These are phyloP conservation scores for Rutilus rutilus DNA, from an alignment of 2,113 vertebrate species.

Conservation along the genomic window DNA sequence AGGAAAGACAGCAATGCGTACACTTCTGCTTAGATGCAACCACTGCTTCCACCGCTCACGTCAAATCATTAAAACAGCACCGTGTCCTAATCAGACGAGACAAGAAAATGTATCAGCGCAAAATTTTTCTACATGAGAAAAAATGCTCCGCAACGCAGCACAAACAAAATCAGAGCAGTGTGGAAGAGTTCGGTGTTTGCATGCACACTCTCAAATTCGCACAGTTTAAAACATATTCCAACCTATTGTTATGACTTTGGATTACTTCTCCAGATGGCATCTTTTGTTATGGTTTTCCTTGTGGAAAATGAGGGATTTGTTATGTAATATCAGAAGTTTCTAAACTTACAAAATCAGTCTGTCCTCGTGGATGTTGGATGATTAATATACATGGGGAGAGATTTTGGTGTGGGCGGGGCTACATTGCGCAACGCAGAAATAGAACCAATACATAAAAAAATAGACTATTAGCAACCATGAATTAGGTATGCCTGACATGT, in stretches of 20 bases:
- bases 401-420: neutral
- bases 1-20: conserved; percentile 47
- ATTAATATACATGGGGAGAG: neutral
- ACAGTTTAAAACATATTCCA: neutral
- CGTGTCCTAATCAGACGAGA: neutral
- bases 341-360: neutral
- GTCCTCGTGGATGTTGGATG: neutral
- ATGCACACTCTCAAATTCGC: neutral
- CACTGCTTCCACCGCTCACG: neutral
- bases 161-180: neutral
- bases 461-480: neutral
- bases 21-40: conserved; percentile 4
- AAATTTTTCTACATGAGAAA: neutral
- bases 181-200: neutral
- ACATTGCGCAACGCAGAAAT: neutral
- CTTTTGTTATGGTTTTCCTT: neutral
- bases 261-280: neutral
- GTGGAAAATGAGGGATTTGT: neutral
- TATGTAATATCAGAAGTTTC: neutral
- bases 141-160: neutral
- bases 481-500: neutral
- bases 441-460: neutral
- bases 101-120: neutral
- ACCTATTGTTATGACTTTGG: neutral
- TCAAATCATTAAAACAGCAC: neutral